Evolutionary conservation across 2,888 invertebrate genomes (phyloP), one percentile per base, ranked within the genome.

Genomic region (Pyralis farinalis): DNA sequence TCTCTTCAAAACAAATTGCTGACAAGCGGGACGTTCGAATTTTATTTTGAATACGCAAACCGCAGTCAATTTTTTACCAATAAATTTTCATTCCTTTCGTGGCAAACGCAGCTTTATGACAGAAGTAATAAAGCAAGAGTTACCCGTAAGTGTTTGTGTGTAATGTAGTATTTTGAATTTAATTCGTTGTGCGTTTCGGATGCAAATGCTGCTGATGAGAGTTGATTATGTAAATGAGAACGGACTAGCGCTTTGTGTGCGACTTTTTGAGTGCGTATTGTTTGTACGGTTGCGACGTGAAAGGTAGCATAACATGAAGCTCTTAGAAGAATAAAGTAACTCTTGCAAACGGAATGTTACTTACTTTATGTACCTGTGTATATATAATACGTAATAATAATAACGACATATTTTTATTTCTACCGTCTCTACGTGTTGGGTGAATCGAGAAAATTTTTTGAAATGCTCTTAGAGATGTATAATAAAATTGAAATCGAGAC

Each of bases 1-100:
- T 84, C 77, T 77, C 71, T 83, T 83, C 83, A 84, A 86, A 86
- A 86, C 79, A 87, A 88, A 86, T 88, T 88, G 87, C 87, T 86
- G 87, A 85, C 86, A 87, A 76, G 78, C 74, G 75, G 78, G 81
- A 80, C 76, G 80, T 76, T 81, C 68, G 65, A 76, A 78, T 71
- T 65, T 73, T 73, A 72, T 76, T 77, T 82, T 79, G 77, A 81
- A 84, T 79, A 65, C 68, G 65, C 63, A 62, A 71, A 70, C 74
- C 73, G 63, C 71, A 66, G 63, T 57, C 56, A 57, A 53, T 58
- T 52, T 43, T 47, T 51, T 43, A 43, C 53, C 44, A 55, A 43
- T n/a, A 36, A 44, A 38, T 38, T 35, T 40, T 31, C 12, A 40
- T 31, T 36, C 20, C 33, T 12, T n/a, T 30, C 33, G 30, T 33